Conservation (phyloP, 1,140 invertebrate species). For the Coelopa frigida region DNA sequence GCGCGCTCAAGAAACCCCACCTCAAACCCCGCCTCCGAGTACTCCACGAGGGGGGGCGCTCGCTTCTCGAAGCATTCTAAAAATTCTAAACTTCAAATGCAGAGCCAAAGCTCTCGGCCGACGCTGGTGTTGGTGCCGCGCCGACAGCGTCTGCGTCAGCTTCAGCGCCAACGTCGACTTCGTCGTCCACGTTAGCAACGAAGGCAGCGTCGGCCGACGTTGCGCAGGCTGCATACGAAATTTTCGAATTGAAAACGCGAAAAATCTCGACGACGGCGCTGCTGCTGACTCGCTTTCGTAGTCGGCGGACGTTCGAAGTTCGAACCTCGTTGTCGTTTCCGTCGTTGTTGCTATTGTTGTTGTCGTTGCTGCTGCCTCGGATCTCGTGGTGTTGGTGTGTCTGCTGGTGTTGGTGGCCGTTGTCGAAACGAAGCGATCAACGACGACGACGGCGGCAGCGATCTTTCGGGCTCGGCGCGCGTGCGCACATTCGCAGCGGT, state of each 20-base stretch:
- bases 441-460: conserved; percentile 15
- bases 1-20: too few species aligned
- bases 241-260: not conserved
- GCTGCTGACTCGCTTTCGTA: too few species aligned
- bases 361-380: too few species aligned
- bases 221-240: conserved; percentile 12
- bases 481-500: conserved; percentile 38
- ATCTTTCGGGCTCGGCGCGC: conserved; percentile 24
- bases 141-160: conserved; percentile 13
- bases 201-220: not conserved
- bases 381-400: not conserved
- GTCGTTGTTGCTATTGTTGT: not conserved
- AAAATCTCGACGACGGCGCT: conserved; percentile 8
- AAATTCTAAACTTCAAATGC: too few species aligned
- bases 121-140: conserved; percentile 4
- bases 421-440: conserved; percentile 8
- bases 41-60: too few species aligned
- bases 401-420: conserved; percentile 3
- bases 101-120: conserved; percentile 14
- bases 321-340: too few species aligned
- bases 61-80: too few species aligned
- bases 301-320: too few species aligned
- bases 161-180: conserved; percentile 5
- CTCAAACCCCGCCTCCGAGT: too few species aligned
- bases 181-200: conserved; percentile 8